Evolutionary conservation across 2,888 invertebrate genomes (phyloP), one percentile per base, ranked within the genome.

Genomic region (Aromia moschata): DNA sequence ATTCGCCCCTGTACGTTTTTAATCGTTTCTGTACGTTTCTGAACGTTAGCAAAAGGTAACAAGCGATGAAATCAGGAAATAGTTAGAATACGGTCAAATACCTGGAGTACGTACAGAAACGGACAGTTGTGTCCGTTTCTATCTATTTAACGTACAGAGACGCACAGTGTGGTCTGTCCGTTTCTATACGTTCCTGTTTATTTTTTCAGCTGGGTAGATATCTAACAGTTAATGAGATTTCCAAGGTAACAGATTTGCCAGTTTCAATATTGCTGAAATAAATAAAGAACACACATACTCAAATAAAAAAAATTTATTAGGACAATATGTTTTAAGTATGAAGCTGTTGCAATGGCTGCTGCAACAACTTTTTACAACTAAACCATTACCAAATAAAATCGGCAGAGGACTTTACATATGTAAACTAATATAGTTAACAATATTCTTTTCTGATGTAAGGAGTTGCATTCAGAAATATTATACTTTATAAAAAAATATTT

Each of bases 281-380:
- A 25, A 4, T 5, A 25, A 5, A 25, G 9, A 5, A 25, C 25
- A 25, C 9, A 25, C 9, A 25, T 25, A 38, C 2, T 15, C 17
- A 52, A 41, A 49, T 37, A 49, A 52, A 52, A n/a, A 9, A 40
- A 52, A 17, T 52, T 52, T 52, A 52, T 52, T 45, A 38, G 2
- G n/a, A 54, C 44, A 36, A 12, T 54, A 38, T 17, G 25, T 9
- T 36, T 45, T 7, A 36, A 49, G 5, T 31, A 3, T 11, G 16
- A 68, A 72, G 62, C 55, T 67, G 66, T 61, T 67, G 74, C 67
- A 75, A 77, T 78, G 79, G 79, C 79, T 79, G 79, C 68, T 75
- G 70, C 73, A 69, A 64, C 67, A 71, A 67, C 71, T 70, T 74
- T 49, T 64, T 9, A n/a, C 14, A 51, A 54, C 16, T 11, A 41